These are phyloP conservation scores for Drosophila dives DNA, from an alignment of 2,888 invertebrate genomes.

Conservation along the genomic window DNA sequence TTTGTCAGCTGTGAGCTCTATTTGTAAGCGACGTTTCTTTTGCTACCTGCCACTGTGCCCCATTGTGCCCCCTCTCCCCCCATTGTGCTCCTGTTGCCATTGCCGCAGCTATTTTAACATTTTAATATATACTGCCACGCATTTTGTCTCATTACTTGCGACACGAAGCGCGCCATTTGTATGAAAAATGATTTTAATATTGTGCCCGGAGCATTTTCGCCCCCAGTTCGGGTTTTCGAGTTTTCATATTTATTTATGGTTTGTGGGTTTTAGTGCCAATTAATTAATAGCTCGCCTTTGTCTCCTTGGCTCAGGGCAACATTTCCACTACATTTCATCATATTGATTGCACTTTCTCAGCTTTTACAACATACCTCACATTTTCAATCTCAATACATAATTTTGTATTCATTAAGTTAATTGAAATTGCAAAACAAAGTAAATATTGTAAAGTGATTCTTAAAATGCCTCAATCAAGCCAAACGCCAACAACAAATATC, in stretches of 20 bases:
- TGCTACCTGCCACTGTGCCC: slow-evolving; percentile 2
- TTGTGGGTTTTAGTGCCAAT: slow-evolving; percentile 21
- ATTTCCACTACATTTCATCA: neutral
- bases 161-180: slow-evolving; percentile 38
- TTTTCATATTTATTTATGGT: slow-evolving; percentile 37
- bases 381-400: neutral
- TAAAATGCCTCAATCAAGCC: neutral
- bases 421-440: no score
- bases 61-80: neutral
- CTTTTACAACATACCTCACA: neutral
- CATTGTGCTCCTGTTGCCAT: neutral
- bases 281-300: slow-evolving; percentile 42
- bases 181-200: slow-evolving; percentile 72
- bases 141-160: slow-evolving; percentile 66
- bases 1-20: slow-evolving; percentile 59
- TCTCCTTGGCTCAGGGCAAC: neutral
- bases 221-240: slow-evolving; percentile 29
- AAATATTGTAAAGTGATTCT: neutral
- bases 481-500: neutral
- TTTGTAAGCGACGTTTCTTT: slow-evolving; percentile 25
- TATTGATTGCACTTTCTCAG: neutral
- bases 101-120: slow-evolving; percentile 61
- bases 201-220: slow-evolving; percentile 33
- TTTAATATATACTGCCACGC: slow-evolving; percentile 70
- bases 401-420: neutral